Conservation (phyloP, 2,797 vertebrate genomes). For the Lutjanus argentimaculatus region DNA sequence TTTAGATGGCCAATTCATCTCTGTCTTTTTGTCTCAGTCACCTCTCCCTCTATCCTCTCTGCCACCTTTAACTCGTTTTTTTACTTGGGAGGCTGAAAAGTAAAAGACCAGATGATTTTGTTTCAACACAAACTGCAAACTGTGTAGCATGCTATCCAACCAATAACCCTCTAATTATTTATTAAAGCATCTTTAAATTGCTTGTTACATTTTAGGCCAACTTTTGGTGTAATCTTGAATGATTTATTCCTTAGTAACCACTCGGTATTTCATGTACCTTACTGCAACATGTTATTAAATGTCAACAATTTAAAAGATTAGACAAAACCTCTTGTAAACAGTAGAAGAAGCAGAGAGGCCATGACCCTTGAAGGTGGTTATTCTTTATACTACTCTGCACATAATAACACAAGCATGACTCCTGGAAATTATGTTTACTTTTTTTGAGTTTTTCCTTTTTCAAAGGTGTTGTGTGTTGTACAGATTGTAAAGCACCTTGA, state of each 20-base stretch:
- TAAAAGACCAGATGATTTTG: background rate
- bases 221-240: background rate
- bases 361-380: background rate
- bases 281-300: background rate
- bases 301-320: background rate
- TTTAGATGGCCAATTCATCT: slow-evolving; percentile 26
- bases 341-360: background rate
- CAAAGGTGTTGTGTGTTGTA: too few species aligned
- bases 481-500: too few species aligned
- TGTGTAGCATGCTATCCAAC: background rate
- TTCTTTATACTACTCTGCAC: too few species aligned
- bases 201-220: background rate
- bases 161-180: background rate
- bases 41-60: background rate
- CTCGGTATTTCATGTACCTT: background rate
- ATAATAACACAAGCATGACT: too few species aligned
- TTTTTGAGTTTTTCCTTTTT: too few species aligned
- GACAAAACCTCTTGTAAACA: background rate
- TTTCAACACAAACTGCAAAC: background rate
- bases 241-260: background rate
- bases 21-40: background rate
- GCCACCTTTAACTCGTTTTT: slow-evolving; percentile 1
- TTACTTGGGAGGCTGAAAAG: slow-evolving; percentile 1
- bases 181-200: background rate
- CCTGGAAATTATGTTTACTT: too few species aligned